These are phyloP conservation scores for Chaetogeoica ovagalla DNA, from an alignment of 2,888 invertebrate genomes.

Conservation along the genomic window DNA sequence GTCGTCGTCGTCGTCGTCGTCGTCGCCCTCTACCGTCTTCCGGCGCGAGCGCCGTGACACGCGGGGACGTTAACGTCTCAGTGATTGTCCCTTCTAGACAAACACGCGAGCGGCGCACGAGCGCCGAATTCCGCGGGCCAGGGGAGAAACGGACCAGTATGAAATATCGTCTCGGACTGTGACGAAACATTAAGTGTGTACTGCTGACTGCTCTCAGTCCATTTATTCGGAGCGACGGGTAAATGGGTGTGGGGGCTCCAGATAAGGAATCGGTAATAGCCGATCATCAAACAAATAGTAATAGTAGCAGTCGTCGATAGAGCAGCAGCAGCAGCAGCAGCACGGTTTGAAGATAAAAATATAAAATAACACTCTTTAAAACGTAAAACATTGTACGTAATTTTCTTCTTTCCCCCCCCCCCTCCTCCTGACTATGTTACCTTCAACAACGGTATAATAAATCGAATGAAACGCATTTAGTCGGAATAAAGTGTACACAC, in stretches of 20 bases:
- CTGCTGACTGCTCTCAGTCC: too few species aligned
- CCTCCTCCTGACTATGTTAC: background rate
- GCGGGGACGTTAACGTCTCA: slow-evolving; percentile 39
- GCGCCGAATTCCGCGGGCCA: background rate
- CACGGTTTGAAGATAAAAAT: slow-evolving; percentile 30
- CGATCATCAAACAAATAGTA: slow-evolving; percentile 44
- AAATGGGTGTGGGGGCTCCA: too few species aligned
- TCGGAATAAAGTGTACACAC: background rate
- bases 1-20: background rate
- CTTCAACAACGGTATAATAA: background rate
- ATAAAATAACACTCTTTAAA: slow-evolving; percentile 11
- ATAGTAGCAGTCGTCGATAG: background rate
- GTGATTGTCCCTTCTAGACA: background rate
- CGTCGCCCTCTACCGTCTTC: background rate
- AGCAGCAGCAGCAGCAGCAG: background rate
- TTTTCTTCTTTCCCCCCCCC: background rate
- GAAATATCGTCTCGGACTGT: slow-evolving; percentile 49
- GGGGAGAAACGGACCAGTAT: slow-evolving; percentile 41
- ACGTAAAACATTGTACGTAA: slow-evolving; percentile 24
- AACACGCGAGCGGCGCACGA: background rate
- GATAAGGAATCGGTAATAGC: slow-evolving; percentile 52
- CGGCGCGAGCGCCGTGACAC: slow-evolving; percentile 39
- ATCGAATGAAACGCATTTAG: slow-evolving; percentile 26
- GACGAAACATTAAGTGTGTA: slow-evolving; percentile 23
- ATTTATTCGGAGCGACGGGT: too few species aligned